Percentiles rank a stretch among this genome's conserved stretches.
Conservation (phyloP, 2,113 vertebrate genomes). For the Indicator maculatus region DNA sequence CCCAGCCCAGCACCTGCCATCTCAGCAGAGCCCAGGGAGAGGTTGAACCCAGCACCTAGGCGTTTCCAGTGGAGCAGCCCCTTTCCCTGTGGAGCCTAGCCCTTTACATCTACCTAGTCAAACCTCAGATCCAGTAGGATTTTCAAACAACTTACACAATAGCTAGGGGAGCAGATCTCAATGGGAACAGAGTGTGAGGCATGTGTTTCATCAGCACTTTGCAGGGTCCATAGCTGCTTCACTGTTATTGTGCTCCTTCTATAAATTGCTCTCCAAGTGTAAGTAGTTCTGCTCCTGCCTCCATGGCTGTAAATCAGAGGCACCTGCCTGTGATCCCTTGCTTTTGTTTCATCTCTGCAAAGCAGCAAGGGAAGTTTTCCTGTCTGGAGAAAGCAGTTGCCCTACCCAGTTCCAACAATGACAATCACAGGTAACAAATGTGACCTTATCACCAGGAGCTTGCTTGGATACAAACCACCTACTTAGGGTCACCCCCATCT, state of each 20-base stretch:
- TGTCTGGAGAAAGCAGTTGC: not conserved
- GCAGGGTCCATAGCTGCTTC: not conserved
- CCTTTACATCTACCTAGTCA: not conserved
- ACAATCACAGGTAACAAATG: not conserved
- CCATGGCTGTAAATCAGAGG: not conserved
- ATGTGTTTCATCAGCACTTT: not conserved
- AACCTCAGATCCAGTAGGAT: not conserved
- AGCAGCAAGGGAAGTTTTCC: not conserved
- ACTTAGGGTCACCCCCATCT: not conserved
- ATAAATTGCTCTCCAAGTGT: constrained; percentile 35
- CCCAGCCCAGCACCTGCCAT: not conserved
- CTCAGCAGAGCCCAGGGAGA: not conserved
- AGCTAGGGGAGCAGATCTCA: not conserved
- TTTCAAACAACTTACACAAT: not conserved
- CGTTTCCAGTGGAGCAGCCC: not conserved
- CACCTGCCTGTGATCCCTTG: not conserved
- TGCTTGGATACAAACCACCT: not conserved
- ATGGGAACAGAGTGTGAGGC: not conserved
- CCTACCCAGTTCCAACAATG: not conserved
- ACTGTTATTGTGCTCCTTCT: not conserved
- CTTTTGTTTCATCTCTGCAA: constrained; percentile 28
- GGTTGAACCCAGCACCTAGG: not conserved
- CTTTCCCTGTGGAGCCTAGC: not conserved
- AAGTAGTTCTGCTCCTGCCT: constrained; percentile 10
- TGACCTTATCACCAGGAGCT: not conserved